Evolutionary conservation across 2,888 invertebrate species (phyloP).

Genomic region (Coenonympha arcania): DNA sequence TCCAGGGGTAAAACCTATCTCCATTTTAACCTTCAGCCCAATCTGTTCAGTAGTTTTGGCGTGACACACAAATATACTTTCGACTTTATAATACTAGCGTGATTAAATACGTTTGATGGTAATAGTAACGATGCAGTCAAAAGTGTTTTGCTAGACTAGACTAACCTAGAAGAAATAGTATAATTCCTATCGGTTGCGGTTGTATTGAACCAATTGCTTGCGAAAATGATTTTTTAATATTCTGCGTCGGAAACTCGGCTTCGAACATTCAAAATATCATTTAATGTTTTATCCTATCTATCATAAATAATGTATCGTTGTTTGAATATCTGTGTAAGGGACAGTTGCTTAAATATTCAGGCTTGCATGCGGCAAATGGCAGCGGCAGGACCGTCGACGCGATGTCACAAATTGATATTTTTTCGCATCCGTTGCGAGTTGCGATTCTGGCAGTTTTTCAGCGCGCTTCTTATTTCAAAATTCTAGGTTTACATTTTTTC

Average conservation of each 20-base stretch:
- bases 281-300: not conserved
- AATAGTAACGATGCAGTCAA: too few relatives aligned
- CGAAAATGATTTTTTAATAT: too few relatives aligned
- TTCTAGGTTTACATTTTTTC: not conserved
- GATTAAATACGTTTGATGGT: too few relatives aligned
- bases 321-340: not conserved
- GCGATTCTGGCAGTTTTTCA: not conserved
- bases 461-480: not conserved
- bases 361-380: constrained; percentile 24
- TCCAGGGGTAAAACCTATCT: too few relatives aligned
- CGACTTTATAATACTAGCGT: not conserved
- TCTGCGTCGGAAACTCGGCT: too few relatives aligned
- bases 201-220: too few relatives aligned
- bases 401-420: constrained; percentile 27
- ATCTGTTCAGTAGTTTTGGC: not conserved
- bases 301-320: not conserved
- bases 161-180: too few relatives aligned
- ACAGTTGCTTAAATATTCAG: constrained; percentile 28
- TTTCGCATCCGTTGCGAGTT: constrained; percentile 18
- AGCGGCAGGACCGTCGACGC: constrained; percentile 23
- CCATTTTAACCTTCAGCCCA: too few relatives aligned
- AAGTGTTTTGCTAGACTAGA: too few relatives aligned
- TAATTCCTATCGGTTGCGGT: too few relatives aligned
- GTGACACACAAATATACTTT: not conserved
- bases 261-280: too few relatives aligned